phyloP scores from a whole-genome alignment of 2,797 vertebrate species.

The Bradypodion pumilum region DNA sequence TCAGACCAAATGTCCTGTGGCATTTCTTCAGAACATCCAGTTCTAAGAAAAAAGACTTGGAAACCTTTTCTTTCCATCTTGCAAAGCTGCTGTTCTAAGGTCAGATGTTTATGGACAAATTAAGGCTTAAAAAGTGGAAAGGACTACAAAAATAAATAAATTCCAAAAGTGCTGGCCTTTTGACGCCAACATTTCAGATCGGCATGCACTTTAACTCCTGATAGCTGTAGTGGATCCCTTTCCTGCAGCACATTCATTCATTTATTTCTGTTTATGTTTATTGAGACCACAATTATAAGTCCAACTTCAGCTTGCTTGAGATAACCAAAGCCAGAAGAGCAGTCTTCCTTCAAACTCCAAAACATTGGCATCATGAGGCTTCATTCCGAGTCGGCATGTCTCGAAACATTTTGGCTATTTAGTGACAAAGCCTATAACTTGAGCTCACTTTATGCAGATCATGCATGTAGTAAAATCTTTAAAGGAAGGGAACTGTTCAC shows the following conservation, averaged over 20 bases:
- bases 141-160: constrained; percentile 31
- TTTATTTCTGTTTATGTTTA: constrained; percentile 45
- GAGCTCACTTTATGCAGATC: constrained; percentile 35
- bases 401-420: constrained; percentile 47
- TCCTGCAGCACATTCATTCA: constrained; percentile 33
- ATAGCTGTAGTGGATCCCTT: background rate
- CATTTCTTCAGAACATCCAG: constrained; percentile 53
- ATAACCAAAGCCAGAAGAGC: constrained; percentile 55
- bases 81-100: constrained; percentile 49
- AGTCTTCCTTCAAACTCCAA: constrained; percentile 48
- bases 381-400: constrained; percentile 8
- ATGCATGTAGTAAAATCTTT: constrained; percentile 35
- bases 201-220: constrained; percentile 36
- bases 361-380: constrained; percentile 49
- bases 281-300: constrained; percentile 57
- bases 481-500: background rate
- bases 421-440: constrained; percentile 16
- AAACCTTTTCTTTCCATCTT: constrained; percentile 51
- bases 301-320: constrained; percentile 31
- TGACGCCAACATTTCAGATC: constrained; percentile 36
- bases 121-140: constrained; percentile 41
- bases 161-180: constrained; percentile 3
- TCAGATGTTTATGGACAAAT: constrained; percentile 41
- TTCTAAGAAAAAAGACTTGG: constrained; percentile 52
- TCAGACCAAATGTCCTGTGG: constrained; percentile 52